Percentiles rank a stretch among this genome's conserved stretches.
Evolutionary conservation across 2,113 vertebrate genomes (phyloP).

Genomic region (Oriolus oriolus): DNA sequence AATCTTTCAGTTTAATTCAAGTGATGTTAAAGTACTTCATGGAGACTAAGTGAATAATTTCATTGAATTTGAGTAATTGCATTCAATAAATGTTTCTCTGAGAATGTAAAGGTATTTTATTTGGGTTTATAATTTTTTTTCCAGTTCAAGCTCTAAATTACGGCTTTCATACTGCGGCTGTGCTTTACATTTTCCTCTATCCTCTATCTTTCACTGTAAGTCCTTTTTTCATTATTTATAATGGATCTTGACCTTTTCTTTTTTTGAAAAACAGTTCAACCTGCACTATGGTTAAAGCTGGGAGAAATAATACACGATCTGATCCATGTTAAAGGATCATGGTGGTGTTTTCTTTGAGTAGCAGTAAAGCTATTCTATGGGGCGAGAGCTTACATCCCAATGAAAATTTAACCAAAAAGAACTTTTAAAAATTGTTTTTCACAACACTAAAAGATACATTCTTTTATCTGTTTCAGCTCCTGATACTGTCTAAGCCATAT

Average conservation of each 20-base stretch:
- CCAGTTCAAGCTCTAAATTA: neutral
- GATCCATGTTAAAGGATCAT: neutral
- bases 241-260: neutral
- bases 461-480: neutral
- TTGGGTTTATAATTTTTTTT: neutral
- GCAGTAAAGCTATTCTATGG: neutral
- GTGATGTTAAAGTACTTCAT: slow-evolving; percentile 10
- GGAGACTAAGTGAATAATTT: slow-evolving; percentile 9
- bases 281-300: neutral
- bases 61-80: neutral
- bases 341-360: neutral
- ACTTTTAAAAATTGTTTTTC: neutral
- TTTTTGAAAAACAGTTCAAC: neutral
- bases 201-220: neutral
- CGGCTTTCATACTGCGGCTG: neutral
- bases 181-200: neutral
- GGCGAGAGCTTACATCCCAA: neutral
- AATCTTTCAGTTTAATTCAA: slow-evolving; percentile 24
- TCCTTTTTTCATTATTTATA: neutral
- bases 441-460: neutral
- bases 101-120: neutral
- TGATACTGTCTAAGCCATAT: neutral
- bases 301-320: neutral
- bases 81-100: neutral
- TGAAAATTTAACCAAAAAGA: neutral